Percentiles rank a stretch among this genome's conserved stretches.
Evolutionary conservation across 1,140 invertebrate species (phyloP).

Genomic region (Thaumetopoea pityocampa): DNA sequence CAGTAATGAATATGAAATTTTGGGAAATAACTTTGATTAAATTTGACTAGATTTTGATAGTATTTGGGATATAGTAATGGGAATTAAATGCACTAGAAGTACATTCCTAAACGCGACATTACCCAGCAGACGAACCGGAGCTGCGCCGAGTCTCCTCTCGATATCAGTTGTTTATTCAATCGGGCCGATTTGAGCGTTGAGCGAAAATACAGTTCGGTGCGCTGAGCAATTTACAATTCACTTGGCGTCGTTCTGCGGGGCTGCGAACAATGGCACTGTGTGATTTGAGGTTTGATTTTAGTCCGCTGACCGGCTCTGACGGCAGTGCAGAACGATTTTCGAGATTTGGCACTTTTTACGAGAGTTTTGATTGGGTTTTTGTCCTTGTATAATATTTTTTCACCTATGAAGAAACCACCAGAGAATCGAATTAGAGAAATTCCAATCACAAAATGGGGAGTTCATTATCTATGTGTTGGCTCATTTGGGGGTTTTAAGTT

Average conservation of each 20-base stretch:
- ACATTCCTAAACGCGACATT: slow-evolving; percentile 12
- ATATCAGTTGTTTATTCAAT: slow-evolving; percentile 56
- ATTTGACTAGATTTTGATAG: too few species aligned
- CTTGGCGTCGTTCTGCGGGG: slow-evolving; percentile 25
- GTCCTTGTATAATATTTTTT: too few species aligned
- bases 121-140: slow-evolving; percentile 12
- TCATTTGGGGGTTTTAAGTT: too few species aligned
- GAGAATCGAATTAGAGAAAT: too few species aligned
- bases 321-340: slow-evolving; percentile 12
- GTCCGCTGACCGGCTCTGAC: slow-evolving; percentile 5
- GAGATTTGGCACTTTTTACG: slow-evolving; percentile 1
- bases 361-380: slow-evolving; percentile 5
- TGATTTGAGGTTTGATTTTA: slow-evolving; percentile 25
- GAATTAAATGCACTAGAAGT: too few species aligned
- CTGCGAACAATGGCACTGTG: slow-evolving; percentile 29
- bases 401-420: too few species aligned
- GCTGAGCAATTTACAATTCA: slow-evolving; percentile 46
- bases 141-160: slow-evolving; percentile 30
- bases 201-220: slow-evolving; percentile 44
- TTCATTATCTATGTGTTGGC: too few species aligned
- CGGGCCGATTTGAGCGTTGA: slow-evolving; percentile 35
- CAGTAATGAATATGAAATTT: too few species aligned
- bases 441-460: too few species aligned
- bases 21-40: too few species aligned
- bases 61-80: too few species aligned